Evolutionary conservation across 2,888 invertebrate species (phyloP).

Genomic region (Lycophotia porphyrea): DNA sequence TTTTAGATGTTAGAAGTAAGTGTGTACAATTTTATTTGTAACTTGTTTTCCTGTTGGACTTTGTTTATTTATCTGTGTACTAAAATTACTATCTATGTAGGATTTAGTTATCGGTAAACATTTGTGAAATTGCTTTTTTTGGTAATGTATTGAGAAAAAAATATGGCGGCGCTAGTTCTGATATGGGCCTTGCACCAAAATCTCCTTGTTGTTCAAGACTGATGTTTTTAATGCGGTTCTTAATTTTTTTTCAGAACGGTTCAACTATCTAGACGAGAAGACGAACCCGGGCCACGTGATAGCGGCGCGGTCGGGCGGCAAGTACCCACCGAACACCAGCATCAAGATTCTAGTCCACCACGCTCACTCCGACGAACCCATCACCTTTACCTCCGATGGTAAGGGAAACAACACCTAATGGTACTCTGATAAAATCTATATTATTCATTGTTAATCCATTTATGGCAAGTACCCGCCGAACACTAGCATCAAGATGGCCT

Average conservation of each 20-base stretch:
- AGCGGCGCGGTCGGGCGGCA: slow-evolving; percentile 95
- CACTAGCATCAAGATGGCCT: background rate
- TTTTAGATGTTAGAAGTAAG: slow-evolving; percentile 94
- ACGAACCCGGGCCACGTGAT: slow-evolving; percentile 97
- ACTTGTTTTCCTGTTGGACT: background rate
- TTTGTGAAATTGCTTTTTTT: no score
- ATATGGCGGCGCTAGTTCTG: background rate
- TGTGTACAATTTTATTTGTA: slow-evolving; percentile 55
- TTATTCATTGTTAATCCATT: background rate
- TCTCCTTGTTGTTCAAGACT: background rate
- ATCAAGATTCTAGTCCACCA: slow-evolving; percentile 96
- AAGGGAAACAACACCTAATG: slow-evolving; percentile 70
- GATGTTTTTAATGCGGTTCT: background rate
- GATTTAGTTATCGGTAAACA: background rate
- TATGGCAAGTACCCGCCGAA: background rate
- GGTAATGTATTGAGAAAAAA: background rate
- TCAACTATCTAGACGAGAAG: slow-evolving; percentile 92
- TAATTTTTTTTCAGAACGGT: slow-evolving; percentile 90
- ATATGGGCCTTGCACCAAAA: background rate
- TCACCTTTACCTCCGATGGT: slow-evolving; percentile 98
- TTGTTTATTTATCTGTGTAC: background rate
- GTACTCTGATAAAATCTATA: background rate
- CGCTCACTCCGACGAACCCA: slow-evolving; percentile 91
- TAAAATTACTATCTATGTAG: background rate
- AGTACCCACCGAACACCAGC: slow-evolving; percentile 94